Evolutionary conservation across 2,113 vertebrate species (phyloP).

Genomic region (Petrocephalus microphthalmus): DNA sequence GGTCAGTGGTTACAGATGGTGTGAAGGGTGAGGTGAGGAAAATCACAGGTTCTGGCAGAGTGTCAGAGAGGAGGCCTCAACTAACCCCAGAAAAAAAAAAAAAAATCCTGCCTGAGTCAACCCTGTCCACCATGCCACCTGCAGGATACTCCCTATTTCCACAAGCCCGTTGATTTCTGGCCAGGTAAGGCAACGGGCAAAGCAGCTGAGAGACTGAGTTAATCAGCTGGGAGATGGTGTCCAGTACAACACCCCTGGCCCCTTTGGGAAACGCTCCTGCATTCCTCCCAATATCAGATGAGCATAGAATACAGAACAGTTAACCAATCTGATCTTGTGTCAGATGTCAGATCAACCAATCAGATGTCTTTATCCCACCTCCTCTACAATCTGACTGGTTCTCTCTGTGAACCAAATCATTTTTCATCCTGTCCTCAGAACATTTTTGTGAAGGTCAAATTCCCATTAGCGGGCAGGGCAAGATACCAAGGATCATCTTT

Average conservation of each 20-base stretch:
- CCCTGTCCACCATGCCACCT: neutral
- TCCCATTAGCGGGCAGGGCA: too few species aligned
- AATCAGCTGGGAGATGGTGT: neutral
- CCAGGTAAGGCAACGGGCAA: neutral
- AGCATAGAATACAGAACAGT: neutral
- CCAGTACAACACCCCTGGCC: neutral
- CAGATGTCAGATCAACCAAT: too few species aligned
- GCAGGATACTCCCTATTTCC: neutral
- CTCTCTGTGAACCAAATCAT: too few species aligned
- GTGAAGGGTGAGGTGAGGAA: neutral
- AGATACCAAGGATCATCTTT: neutral
- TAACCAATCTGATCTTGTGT: too few species aligned
- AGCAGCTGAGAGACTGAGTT: neutral
- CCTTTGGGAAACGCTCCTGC: neutral
- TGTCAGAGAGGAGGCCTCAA: neutral
- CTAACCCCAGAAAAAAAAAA: neutral
- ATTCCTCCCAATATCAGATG: neutral
- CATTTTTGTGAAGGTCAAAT: too few species aligned
- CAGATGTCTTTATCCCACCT: too few species aligned
- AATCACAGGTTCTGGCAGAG: neutral
- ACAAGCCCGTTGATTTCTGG: neutral
- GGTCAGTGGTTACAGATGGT: slow-evolving; percentile 5
- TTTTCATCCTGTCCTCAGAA: too few species aligned
- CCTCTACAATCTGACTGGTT: too few species aligned
- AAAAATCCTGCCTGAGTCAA: too few species aligned